These are phyloP conservation scores for Maniola jurtina DNA, from an alignment of 1,140 invertebrate species.

Conservation along the genomic window DNA sequence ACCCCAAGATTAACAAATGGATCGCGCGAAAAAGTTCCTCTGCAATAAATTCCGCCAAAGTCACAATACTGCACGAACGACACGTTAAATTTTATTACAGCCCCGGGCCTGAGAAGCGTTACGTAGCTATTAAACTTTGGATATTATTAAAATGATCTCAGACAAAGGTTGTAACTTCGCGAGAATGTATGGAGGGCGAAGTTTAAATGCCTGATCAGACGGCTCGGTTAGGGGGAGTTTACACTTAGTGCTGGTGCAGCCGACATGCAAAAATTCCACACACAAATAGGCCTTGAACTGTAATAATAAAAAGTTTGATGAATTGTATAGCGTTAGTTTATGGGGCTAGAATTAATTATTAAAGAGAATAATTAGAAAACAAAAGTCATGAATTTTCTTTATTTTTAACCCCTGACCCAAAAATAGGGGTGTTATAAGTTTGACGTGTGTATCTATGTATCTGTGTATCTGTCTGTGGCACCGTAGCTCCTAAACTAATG, in stretches of 20 bases:
- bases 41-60: constrained; percentile 56
- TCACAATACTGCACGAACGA: constrained; percentile 52
- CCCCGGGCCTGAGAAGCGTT: constrained; percentile 41
- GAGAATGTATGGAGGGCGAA: constrained; percentile 30
- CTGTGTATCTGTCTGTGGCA: too few species aligned
- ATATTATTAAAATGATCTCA: constrained; percentile 68
- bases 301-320: too few species aligned
- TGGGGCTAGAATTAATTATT: too few species aligned
- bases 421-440: too few species aligned
- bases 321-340: too few species aligned
- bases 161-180: constrained; percentile 40
- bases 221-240: constrained; percentile 4
- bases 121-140: constrained; percentile 58
- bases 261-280: too few species aligned
- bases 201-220: constrained; percentile 36
- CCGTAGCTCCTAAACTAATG: too few species aligned
- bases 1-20: constrained; percentile 55
- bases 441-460: too few species aligned
- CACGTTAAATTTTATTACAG: constrained; percentile 69
- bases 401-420: too few species aligned
- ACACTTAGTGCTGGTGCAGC: background rate
- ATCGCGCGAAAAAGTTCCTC: constrained; percentile 52
- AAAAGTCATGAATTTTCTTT: too few species aligned
- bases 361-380: too few species aligned
- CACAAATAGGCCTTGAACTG: too few species aligned